These are phyloP conservation scores for Acinonyx jubatus DNA, from an alignment of 2,113 vertebrate species.

Conservation along the genomic window DNA sequence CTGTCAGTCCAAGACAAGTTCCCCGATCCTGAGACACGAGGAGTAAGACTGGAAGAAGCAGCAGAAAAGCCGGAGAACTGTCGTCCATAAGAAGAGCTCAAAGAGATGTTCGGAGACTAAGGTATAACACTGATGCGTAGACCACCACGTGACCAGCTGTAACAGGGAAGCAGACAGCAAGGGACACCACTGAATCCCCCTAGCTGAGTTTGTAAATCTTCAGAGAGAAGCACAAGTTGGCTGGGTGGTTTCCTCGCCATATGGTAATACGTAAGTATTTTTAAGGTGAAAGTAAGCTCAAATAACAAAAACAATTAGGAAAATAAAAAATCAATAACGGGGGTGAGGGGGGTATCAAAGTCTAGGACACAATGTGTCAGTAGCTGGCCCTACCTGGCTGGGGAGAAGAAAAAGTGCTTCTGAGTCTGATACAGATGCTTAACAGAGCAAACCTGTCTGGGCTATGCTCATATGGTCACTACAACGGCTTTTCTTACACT, in stretches of 20 bases:
- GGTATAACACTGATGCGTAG: too few relatives aligned
- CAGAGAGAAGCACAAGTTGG: not conserved
- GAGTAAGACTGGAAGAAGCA: not conserved
- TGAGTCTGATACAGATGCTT: not conserved
- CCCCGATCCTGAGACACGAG: not conserved
- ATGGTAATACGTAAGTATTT: not conserved
- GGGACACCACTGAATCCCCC: not conserved
- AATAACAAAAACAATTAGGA: not conserved
- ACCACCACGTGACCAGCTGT: rapidly evolving
- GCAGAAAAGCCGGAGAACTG: not conserved
- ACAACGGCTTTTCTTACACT: not conserved
- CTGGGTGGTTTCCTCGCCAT: not conserved
- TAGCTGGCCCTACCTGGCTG: not conserved
- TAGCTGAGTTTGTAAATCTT: not conserved
- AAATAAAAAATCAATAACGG: not conserved
- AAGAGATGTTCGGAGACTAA: not conserved
- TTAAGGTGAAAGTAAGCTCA: not conserved
- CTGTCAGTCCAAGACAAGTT: not conserved
- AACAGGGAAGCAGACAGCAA: not conserved
- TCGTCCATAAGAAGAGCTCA: not conserved
- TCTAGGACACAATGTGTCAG: not conserved
- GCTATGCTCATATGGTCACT: not conserved
- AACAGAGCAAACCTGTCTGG: not conserved
- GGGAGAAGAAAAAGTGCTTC: not conserved
- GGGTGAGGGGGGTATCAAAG: not conserved